Evolutionary conservation across 1,140 invertebrate genomes (phyloP).

Genomic region (Aricia agestis): DNA sequence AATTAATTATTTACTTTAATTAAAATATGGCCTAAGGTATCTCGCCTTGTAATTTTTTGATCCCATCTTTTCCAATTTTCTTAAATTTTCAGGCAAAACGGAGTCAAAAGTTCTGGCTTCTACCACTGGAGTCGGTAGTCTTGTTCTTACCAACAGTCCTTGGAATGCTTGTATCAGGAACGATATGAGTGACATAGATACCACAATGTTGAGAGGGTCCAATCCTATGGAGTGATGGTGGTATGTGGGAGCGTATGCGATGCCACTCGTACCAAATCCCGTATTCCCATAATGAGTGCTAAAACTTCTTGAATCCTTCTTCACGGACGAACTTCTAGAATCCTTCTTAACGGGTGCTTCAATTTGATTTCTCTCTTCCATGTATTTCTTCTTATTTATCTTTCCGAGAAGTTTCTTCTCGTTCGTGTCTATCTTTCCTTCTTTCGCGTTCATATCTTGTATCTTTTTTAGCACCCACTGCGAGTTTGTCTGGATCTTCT

Average conservation of each 20-base stretch:
- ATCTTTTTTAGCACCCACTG: slow-evolving; percentile 53
- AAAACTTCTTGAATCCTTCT: slow-evolving; percentile 48
- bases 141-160: slow-evolving; percentile 53
- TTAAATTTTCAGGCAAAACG: slow-evolving; percentile 35
- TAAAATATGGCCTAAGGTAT: background rate
- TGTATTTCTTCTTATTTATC: slow-evolving; percentile 16
- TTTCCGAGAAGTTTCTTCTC: slow-evolving; percentile 25
- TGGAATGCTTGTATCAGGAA: slow-evolving; percentile 69
- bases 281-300: slow-evolving; percentile 46
- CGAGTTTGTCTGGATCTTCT: slow-evolving; percentile 60
- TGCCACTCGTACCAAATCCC: slow-evolving; percentile 49
- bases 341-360: slow-evolving; percentile 43
- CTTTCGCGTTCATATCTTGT: slow-evolving; percentile 41
- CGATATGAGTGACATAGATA: slow-evolving; percentile 69
- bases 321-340: slow-evolving; percentile 49
- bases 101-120: slow-evolving; percentile 50
- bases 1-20: no score
- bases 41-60: slow-evolving; percentile 16
- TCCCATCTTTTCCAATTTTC: slow-evolving; percentile 32
- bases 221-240: slow-evolving; percentile 73
- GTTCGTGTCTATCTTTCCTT: background rate
- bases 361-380: slow-evolving; percentile 36
- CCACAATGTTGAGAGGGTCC: slow-evolving; percentile 72
- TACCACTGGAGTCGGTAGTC: slow-evolving; percentile 55
- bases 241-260: slow-evolving; percentile 47